Conservation (phyloP, 2,113 vertebrate species). For the Syngnathus floridae region DNA sequence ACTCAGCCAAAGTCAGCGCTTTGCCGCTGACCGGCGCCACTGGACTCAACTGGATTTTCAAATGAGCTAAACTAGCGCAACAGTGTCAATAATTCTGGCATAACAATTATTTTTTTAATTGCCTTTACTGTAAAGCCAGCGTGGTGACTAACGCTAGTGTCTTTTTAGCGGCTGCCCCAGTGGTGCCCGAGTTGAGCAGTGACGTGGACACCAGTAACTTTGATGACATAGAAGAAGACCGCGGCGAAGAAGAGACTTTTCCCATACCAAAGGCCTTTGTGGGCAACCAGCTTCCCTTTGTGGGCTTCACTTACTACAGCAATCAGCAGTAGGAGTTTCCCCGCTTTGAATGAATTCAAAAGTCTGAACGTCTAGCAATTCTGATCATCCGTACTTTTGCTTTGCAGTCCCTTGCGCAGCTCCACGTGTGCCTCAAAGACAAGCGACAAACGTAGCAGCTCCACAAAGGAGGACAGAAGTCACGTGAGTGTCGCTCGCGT, state of each 20-base stretch:
- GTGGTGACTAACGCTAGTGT: background rate
- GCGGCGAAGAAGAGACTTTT: conserved; percentile 97
- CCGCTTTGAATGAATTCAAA: background rate
- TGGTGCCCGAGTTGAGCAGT: conserved; percentile 95
- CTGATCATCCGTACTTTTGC: background rate
- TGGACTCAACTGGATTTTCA: too few relatives aligned
- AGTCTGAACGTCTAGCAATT: background rate
- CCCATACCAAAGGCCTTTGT: conserved; percentile 98
- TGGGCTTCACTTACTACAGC: conserved; percentile 97
- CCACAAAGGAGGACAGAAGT: conserved; percentile 84
- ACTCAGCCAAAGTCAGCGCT: conserved; percentile 49
- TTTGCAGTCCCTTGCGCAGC: conserved; percentile 51
- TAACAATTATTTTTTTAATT: too few relatives aligned
- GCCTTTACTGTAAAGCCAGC: background rate
- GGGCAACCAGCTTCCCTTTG: conserved; percentile 96
- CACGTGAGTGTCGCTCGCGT: conserved; percentile 72
- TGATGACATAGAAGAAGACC: conserved; percentile 96
- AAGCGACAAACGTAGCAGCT: conserved; percentile 81
- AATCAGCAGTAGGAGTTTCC: conserved; percentile 76
- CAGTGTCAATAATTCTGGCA: too few relatives aligned
- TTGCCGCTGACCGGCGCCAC: conserved; percentile 15
- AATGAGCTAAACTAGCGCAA: too few relatives aligned
- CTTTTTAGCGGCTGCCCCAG: conserved; percentile 85
- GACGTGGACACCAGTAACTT: conserved; percentile 99
- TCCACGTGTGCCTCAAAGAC: conserved; percentile 67